phyloP scores from a whole-genome alignment of 2,113 vertebrate genomes.

The Pseudopodoces humilis region DNA sequence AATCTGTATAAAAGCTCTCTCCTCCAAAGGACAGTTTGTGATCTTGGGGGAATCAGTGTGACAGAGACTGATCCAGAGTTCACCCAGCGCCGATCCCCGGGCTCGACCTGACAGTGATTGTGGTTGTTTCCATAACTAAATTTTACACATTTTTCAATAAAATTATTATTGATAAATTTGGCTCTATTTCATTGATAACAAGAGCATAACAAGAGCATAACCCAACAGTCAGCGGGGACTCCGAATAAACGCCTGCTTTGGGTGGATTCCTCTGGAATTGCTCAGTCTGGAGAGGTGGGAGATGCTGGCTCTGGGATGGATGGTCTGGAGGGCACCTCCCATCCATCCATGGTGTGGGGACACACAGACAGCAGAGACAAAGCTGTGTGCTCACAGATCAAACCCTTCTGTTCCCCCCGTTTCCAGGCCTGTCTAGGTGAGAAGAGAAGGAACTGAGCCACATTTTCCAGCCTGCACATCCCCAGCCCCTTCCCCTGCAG shows the following conservation, averaged over 20 bases:
- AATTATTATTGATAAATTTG: no score
- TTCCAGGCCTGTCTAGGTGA: not conserved
- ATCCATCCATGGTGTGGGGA: not conserved
- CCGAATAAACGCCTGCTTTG: not conserved
- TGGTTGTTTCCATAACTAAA: no score
- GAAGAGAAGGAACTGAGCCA: not conserved
- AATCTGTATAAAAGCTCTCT: no score
- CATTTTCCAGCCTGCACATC: not conserved
- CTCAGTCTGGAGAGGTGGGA: not conserved
- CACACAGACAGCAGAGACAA: not conserved
- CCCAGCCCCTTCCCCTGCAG: not conserved
- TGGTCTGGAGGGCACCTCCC: not conserved
- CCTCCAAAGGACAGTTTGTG: no score
- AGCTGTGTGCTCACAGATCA: not conserved
- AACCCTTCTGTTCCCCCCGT: not conserved
- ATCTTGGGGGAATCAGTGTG: no score
- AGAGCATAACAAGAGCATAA: not conserved
- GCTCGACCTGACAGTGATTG: no score
- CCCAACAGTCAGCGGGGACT: not conserved
- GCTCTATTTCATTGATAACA: no score
- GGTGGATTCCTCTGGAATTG: not conserved
- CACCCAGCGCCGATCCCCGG: no score
- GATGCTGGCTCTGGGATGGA: not conserved
- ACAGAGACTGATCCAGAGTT: no score
- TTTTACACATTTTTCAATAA: no score